These are phyloP conservation scores for Drosophila nannoptera DNA, from an alignment of 1,140 invertebrate species.

Conservation along the genomic window DNA sequence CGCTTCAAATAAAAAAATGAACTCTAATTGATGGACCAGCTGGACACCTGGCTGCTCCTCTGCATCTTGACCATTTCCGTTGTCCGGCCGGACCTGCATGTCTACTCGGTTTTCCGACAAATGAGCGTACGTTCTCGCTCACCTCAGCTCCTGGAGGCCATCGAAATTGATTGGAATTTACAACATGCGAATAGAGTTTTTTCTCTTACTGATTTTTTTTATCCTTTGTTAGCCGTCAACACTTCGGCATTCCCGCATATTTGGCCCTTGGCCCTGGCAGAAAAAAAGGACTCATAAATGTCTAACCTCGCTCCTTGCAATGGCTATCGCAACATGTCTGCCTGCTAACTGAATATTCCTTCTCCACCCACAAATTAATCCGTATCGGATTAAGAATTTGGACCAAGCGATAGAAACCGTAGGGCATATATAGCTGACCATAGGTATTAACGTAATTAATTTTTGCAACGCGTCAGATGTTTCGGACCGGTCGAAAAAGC, in stretches of 20 bases:
- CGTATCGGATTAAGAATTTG: too few relatives aligned
- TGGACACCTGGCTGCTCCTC: conserved; percentile 22
- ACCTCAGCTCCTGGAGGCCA: conserved; percentile 45
- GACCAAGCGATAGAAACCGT: not conserved
- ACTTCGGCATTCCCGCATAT: conserved; percentile 44
- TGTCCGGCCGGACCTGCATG: conserved; percentile 62
- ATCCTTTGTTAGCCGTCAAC: conserved; percentile 47
- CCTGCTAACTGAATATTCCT: too few relatives aligned
- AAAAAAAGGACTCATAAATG: conserved; percentile 38
- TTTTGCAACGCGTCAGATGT: conserved; percentile 62
- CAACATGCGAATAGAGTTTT: conserved; percentile 57
- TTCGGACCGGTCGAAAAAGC: conserved; percentile 34
- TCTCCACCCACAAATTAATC: too few relatives aligned
- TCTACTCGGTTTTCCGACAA: conserved; percentile 77
- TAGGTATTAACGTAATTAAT: conserved; percentile 74
- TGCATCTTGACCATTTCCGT: conserved; percentile 75
- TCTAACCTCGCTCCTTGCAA: conserved; percentile 22
- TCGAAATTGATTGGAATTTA: conserved; percentile 74
- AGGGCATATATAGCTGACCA: conserved; percentile 46
- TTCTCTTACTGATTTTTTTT: conserved; percentile 17
- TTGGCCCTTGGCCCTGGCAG: conserved; percentile 24
- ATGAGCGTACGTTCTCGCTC: conserved; percentile 47
- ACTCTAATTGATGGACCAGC: conserved; percentile 61
- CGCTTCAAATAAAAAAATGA: conserved; percentile 19
- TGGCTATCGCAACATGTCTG: not conserved